Base-by-base conservation (phyloP, 2,888 invertebrate genomes). In the Acrobeloides nanus region DNA sequence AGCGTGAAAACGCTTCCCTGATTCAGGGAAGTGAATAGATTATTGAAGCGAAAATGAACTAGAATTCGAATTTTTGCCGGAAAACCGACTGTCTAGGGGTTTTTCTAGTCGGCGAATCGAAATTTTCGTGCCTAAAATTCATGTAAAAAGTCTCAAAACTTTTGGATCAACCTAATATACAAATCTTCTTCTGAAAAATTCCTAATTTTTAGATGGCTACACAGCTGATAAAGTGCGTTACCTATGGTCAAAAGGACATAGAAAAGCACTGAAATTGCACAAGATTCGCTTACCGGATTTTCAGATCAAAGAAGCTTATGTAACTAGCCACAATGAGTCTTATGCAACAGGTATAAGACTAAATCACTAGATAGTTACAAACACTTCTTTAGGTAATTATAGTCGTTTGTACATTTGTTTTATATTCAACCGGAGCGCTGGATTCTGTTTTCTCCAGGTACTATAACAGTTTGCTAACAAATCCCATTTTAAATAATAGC, bases 381-480 rank as follows among this genome's bases (percentile, higher is more conserved):
- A 12, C 4, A 34, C 3, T 35, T 37, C 46, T 49, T n/a, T 38
- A 62, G 63, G 66, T n/a, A 60, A 63, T 44, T 71, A 71, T 47
- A 66, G 64, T 18, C 60, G 71, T 18, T 60, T 71, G 38, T 66
- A 66, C 46, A 61, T 65, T n/a, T 71, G 71, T 37, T 72, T 71
- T 47, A 64, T 66, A 10, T 69, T 71, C 39, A 48, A 53, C 7
- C 53, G 71, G 21, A 53, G 65, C 6, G 53, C 69, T 8, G 71
- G 71, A n/a, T 70, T 68, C 51, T 70, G 69, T 39, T 68, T 69
- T 32, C 37, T 63, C 31, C 60, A 51, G 29, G 1, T 41, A 18
- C n/a, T 39, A 17, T 12, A 43, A n/a, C 25, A 5, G 41, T 47
- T 5, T 35, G n/a, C 8, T 8, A 17, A 15, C 7, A n/a, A n/a